phyloP scores from a whole-genome alignment of 2,888 invertebrate genomes.

The Agrochola lota region DNA sequence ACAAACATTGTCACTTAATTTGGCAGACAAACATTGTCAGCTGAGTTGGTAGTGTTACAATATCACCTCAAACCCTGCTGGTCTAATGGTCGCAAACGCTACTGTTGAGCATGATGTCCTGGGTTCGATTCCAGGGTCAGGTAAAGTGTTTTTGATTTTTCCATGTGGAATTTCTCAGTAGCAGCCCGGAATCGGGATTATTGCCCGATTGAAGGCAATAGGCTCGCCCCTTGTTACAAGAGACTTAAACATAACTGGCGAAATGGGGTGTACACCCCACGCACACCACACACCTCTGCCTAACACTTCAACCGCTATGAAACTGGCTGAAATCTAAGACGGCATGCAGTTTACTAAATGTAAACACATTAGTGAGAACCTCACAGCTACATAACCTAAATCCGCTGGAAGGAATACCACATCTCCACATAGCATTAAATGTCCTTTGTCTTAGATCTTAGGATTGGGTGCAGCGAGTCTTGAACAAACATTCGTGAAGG shows the following conservation, averaged over 20 bases:
- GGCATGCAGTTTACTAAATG: not conserved
- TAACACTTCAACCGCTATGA: not conserved
- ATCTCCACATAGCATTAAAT: conserved; percentile 13
- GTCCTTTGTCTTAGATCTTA: conserved; percentile 32
- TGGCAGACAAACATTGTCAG: no score
- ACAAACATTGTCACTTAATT: no score
- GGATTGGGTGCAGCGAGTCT: conserved; percentile 34
- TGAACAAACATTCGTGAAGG: conserved; percentile 32
- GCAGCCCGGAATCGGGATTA: not conserved
- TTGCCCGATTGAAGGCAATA: not conserved
- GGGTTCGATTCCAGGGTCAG: not conserved
- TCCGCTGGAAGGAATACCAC: conserved; percentile 5
- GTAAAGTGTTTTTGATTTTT: not conserved
- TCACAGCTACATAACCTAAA: conserved; percentile 20
- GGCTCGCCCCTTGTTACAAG: not conserved
- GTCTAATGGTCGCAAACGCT: not conserved
- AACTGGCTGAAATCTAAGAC: not conserved
- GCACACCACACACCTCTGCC: no score
- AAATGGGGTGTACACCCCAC: no score
- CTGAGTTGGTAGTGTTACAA: no score
- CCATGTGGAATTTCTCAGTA: not conserved
- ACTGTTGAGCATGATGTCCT: not conserved
- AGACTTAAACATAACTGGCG: not conserved
- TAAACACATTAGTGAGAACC: conserved; percentile 1
- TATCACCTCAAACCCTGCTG: no score